Base-by-base conservation (phyloP, 2,113 vertebrate genomes). In the Ophiodon elongatus region DNA sequence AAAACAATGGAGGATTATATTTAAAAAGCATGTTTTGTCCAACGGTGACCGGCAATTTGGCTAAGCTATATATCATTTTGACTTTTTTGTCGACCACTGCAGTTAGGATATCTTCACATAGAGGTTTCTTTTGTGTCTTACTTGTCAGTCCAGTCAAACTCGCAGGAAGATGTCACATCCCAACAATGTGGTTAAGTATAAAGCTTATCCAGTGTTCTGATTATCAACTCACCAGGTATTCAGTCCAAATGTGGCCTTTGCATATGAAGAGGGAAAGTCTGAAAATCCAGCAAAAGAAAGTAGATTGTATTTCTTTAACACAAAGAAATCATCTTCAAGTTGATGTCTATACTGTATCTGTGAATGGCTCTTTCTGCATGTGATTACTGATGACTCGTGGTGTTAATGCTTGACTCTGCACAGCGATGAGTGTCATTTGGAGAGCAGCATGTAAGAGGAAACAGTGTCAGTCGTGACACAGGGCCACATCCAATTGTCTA, bases 61-160 rank as follows among this genome's bases (percentile, higher is more conserved):
- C 87, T 83, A 85, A 92, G 89, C 90, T 92, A 94, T 96, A 95
- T 81, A 95, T 96, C 95, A 96, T 95, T 88, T 94, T 95, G 95
- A 95, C 95, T 95, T 93, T 95, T 94, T 87, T 94, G 91, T 94
- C 91, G 83, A 87, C 88, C 81, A 62, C 83, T 89, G 89, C 88
- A 90, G 88, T 93, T 89, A 72, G 87, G 75, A 90, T 90, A 91
- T 94, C 91, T 91, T 82, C 85, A 81, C 80, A 89, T 83, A 91
- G 91, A 88, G 83, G 89, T 85, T 87, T 79, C 87, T 62, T 90
- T 94, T 90, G 74, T 91, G 84, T 80, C 47, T 6, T 23, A 68
- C 65, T 76, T 85, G 59, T 82, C 80, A 86, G 27, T 45, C 21
- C 27, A 67, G 82, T 81, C 74, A 75, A 45, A 87, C 15, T 3